These are phyloP conservation scores for Ptiloglossa arizonensis DNA, from an alignment of 1,140 invertebrate genomes.

Conservation along the genomic window DNA sequence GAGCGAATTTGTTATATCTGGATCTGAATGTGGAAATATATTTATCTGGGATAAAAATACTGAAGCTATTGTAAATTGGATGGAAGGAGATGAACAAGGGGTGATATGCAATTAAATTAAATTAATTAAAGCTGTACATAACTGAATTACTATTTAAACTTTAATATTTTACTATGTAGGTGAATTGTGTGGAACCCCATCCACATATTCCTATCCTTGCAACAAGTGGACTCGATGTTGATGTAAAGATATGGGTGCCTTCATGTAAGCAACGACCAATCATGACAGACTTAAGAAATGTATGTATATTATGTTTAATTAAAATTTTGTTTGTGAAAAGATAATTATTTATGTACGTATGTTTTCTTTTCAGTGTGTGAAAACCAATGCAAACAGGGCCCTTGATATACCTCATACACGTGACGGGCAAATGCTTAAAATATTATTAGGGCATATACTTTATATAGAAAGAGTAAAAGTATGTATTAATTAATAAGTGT, in stretches of 20 bases:
- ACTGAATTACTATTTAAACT: not conserved
- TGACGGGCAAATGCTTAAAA: too few species aligned
- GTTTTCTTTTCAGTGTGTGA: slow-evolving; percentile 72
- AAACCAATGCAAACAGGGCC: slow-evolving; percentile 79
- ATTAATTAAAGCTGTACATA: slow-evolving; percentile 16
- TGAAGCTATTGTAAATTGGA: slow-evolving; percentile 93
- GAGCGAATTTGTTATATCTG: slow-evolving; percentile 95
- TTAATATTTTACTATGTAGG: slow-evolving; percentile 81
- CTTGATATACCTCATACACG: too few species aligned
- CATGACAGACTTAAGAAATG: slow-evolving; percentile 81
- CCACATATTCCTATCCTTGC: slow-evolving; percentile 93
- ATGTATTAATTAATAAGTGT: slow-evolving; percentile 26
- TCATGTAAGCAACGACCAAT: slow-evolving; percentile 84
- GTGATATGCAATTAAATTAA: slow-evolving; percentile 86
- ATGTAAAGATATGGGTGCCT: slow-evolving; percentile 97
- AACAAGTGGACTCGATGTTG: slow-evolving; percentile 94
- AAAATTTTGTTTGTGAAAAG: slow-evolving; percentile 23
- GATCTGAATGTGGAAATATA: slow-evolving; percentile 97
- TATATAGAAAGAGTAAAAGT: too few species aligned
- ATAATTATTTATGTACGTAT: slow-evolving; percentile 30
- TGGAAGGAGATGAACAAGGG: slow-evolving; percentile 92
- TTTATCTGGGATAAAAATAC: slow-evolving; percentile 97
- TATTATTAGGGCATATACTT: too few species aligned
- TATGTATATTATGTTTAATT: slow-evolving; percentile 68
- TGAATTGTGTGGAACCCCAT: slow-evolving; percentile 96